These are phyloP conservation scores for Eriosoma lanigerum DNA, from an alignment of 1,140 invertebrate genomes.

Conservation along the genomic window DNA sequence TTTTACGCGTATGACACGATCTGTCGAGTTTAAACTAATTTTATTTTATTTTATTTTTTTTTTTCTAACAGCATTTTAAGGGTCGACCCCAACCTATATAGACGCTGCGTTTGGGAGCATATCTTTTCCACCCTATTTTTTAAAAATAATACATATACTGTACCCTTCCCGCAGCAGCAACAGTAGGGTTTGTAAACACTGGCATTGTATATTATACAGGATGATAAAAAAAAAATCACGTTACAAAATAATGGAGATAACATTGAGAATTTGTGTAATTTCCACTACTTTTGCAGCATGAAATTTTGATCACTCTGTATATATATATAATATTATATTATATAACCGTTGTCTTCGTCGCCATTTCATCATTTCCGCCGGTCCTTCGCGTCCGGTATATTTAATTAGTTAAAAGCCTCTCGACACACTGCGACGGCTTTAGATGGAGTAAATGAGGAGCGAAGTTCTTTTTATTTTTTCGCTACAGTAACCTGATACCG, in stretches of 20 bases:
- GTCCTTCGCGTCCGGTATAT: conserved; percentile 19
- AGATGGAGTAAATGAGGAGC: neutral
- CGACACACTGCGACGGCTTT: neutral
- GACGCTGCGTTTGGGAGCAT: neutral
- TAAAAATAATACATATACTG: neutral
- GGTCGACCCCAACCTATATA: conserved; percentile 1
- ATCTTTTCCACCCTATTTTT: conserved; percentile 45
- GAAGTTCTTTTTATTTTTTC: conserved; percentile 4
- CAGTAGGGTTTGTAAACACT: conserved; percentile 34
- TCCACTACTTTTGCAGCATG: too few relatives aligned
- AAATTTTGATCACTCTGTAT: too few relatives aligned
- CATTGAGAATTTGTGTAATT: too few relatives aligned
- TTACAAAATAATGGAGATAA: too few relatives aligned
- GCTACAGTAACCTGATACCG: conserved; percentile 7
- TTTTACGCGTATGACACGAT: conserved; percentile 48
- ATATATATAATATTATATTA: too few relatives aligned
- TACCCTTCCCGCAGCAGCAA: neutral
- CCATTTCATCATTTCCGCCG: too few relatives aligned
- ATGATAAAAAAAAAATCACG: too few relatives aligned
- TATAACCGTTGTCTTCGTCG: neutral
- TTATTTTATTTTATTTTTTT: conserved; percentile 20
- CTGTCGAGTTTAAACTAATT: conserved; percentile 51
- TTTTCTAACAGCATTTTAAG: conserved; percentile 8
- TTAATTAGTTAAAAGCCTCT: conserved; percentile 52
- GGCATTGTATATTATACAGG: too few relatives aligned